These are phyloP conservation scores for Ceratina australensis DNA, from an alignment of 1,140 invertebrate genomes.

Conservation along the genomic window DNA sequence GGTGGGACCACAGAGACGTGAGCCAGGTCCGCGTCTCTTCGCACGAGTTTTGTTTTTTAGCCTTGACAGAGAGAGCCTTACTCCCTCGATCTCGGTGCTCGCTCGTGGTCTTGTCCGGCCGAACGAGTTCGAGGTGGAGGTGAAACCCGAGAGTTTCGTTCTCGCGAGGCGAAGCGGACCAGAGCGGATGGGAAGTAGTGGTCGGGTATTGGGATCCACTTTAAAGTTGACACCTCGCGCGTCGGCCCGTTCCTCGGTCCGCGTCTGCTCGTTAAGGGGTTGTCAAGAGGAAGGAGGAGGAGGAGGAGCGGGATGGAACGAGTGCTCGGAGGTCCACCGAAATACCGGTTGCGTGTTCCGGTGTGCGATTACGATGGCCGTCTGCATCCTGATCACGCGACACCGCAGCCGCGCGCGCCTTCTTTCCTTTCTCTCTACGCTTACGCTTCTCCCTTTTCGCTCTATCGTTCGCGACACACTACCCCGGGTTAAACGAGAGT, in stretches of 20 bases:
- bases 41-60: constrained; percentile 13
- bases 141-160: constrained; percentile 36
- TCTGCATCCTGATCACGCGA: constrained; percentile 51
- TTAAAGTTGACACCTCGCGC: constrained; percentile 52
- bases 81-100: no score
- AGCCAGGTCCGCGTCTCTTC: neutral
- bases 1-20: neutral
- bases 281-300: neutral
- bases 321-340: constrained; percentile 11
- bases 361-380: constrained; percentile 47
- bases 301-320: neutral
- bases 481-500: constrained; percentile 3
- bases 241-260: constrained; percentile 24
- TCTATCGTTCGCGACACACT: constrained; percentile 28
- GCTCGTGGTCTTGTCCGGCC: neutral
- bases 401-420: constrained; percentile 35
- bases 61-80: neutral
- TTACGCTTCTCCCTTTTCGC: no score
- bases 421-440: constrained; percentile 19
- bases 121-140: neutral
- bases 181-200: constrained; percentile 38
- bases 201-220: constrained; percentile 47
- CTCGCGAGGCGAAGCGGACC: neutral
- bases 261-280: constrained; percentile 32
- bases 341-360: constrained; percentile 52